Base-by-base conservation (phyloP, 2,797 vertebrate species). In the Cetoscarus ocellatus region DNA sequence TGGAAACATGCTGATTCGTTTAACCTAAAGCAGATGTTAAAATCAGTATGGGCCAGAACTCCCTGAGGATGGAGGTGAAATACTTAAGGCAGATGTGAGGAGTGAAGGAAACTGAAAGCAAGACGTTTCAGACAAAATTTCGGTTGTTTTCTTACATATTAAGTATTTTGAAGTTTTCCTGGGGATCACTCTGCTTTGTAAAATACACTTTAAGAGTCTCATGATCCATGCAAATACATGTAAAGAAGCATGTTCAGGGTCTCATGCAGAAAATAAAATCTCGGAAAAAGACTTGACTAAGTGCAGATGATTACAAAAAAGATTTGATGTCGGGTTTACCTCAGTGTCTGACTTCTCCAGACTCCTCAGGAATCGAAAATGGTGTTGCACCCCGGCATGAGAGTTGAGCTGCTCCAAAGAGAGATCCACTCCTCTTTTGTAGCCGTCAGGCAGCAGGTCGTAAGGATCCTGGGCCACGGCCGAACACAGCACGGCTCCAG, bases 291-390 rank as follows among this genome's bases (percentile, higher is more conserved):
- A 14, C 13, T 1, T 44, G 9, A 27, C 9, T 10, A 34, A 14
- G 60, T 0, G 48, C 39, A 17, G n/a, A n/a, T 44, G 10, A 49
- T 11, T 1, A 7, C 5, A 27, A 5, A 13, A 44, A 4, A 44
- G 13, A 18, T 6, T 6, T 19, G 5, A 62, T 10, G 1, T 0
- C 6, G 48, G 6, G 0, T 76, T 74, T 91, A 95, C 94, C 85
- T 93, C 89, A 0, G 73, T 80, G 1, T 87, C 79, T 0, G 75
- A 81, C 63, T 82, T 87, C 0, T 64, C 49, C 72, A 92, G 1
- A n/a, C 45, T 88, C 54, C 56, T 94, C 18, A 88, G 70, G 83
- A 92, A 94, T 43, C 79, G 90, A 69, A 93, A 94, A 84, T 91
- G 87, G 45, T 81, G 86, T 0, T 77, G 76, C 3, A 92, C 71